Conservation (phyloP, 2,797 vertebrate species). For the Cirrhinus mrigala region DNA sequence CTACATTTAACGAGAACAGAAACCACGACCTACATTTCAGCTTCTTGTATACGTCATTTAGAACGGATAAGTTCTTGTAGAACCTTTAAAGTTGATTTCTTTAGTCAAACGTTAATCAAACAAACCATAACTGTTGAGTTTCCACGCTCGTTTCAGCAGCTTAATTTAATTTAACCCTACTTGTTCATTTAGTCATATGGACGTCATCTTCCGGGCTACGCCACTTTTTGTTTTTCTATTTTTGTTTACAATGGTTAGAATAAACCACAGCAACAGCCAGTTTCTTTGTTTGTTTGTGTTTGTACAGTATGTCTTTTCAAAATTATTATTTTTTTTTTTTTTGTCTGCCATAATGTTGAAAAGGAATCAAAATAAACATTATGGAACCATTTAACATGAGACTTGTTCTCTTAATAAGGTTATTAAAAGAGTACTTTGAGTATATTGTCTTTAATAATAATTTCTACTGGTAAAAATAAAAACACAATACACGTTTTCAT, state of each 20-base stretch:
- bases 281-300: conserved; percentile 1
- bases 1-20: neutral
- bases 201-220: neutral
- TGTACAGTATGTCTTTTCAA: neutral
- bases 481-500: neutral
- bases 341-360: neutral
- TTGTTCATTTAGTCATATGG: neutral
- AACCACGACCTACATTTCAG: conserved; percentile 1
- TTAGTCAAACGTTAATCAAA: neutral
- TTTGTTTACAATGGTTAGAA: conserved; percentile 41
- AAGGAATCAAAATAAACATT: neutral
- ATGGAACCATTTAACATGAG: neutral
- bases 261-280: conserved; percentile 28
- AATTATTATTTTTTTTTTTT: too few relatives aligned
- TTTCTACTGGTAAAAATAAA: neutral
- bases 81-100: neutral
- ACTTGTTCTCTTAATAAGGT: neutral
- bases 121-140: neutral
- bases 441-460: neutral
- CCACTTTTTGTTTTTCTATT: neutral
- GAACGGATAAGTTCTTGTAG: neutral
- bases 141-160: neutral
- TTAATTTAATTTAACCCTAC: neutral
- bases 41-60: neutral
- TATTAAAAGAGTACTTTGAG: neutral